Evolutionary conservation across 2,888 invertebrate species (phyloP).

Genomic region (Norana najaformis): DNA sequence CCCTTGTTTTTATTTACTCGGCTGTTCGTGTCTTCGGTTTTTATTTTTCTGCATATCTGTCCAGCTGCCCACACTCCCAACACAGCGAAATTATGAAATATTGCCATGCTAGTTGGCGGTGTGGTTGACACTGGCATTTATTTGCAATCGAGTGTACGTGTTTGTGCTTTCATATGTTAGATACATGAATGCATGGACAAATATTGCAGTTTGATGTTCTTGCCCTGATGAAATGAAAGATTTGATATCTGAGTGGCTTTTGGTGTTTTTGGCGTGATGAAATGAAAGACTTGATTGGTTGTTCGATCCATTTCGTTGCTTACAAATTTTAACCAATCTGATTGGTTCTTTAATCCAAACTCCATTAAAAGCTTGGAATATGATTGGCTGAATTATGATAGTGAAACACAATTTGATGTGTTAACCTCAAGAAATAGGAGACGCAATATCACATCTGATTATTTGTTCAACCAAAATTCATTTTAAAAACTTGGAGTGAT

Average conservation of each 20-base stretch:
- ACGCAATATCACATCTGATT: no score
- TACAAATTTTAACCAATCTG: no score
- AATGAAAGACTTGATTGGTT: not conserved
- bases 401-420: no score
- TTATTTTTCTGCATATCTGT: not conserved
- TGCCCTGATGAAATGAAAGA: not conserved
- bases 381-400: no score
- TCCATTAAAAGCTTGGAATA: no score
- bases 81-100: not conserved
- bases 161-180: not conserved
- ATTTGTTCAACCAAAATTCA: no score
- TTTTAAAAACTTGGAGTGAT: no score
- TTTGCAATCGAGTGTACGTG: not conserved
- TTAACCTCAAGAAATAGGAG: no score
- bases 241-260: not conserved
- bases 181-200: not conserved
- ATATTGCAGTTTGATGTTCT: not conserved
- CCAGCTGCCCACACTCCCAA: not conserved
- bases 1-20: no score
- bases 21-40: not conserved
- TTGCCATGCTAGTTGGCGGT: not conserved
- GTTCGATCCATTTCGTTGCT: no score
- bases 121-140: not conserved
- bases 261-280: not conserved
- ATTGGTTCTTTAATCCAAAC: no score